Evolutionary conservation across 2,888 invertebrate genomes (phyloP).

Genomic region (Amphimallon solstitiale): DNA sequence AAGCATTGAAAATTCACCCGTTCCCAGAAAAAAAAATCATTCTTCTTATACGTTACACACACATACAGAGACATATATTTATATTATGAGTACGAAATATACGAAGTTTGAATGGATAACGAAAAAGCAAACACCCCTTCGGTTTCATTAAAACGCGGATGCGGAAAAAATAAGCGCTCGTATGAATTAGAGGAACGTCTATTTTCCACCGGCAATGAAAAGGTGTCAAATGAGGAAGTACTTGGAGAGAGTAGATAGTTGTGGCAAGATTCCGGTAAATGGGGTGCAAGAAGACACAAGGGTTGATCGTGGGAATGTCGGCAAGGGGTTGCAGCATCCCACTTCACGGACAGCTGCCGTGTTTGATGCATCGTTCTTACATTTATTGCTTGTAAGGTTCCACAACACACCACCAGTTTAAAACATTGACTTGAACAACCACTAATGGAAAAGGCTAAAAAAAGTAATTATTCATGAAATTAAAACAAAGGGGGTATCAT

Average conservation of each 20-base stretch:
- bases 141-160: slow-evolving; percentile 10
- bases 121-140: slow-evolving; percentile 4
- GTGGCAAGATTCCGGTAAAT: slow-evolving; percentile 61
- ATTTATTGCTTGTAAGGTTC: too few species aligned
- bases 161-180: neutral
- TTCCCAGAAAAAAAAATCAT: neutral
- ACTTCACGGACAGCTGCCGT: slow-evolving; percentile 12
- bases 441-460: too few species aligned
- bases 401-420: too few species aligned
- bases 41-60: neutral
- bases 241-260: slow-evolving; percentile 53
- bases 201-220: slow-evolving; percentile 37
- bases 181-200: slow-evolving; percentile 14
- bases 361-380: slow-evolving; percentile 10
- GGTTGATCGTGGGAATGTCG: slow-evolving; percentile 59
- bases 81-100: neutral
- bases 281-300: slow-evolving; percentile 56
- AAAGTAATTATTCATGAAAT: too few species aligned
- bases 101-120: neutral
- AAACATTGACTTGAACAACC: too few species aligned
- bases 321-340: slow-evolving; percentile 54
- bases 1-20: neutral
- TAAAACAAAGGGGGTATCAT: too few species aligned
- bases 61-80: neutral
- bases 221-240: slow-evolving; percentile 58